These are phyloP conservation scores for Eugnorisma glareosa DNA, from an alignment of 2,888 invertebrate genomes.

Conservation along the genomic window DNA sequence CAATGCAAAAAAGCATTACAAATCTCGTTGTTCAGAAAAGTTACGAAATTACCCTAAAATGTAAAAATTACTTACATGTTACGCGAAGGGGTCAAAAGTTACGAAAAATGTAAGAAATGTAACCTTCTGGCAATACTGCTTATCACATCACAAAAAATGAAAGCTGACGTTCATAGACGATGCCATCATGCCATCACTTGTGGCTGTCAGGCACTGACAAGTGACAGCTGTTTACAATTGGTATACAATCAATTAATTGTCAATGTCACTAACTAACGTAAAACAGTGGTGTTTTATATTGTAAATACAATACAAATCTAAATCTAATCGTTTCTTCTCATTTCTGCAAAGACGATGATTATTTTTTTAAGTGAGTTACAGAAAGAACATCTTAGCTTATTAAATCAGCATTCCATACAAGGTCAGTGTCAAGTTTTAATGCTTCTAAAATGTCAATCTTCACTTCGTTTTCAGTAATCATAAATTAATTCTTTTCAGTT, in stretches of 20 bases:
- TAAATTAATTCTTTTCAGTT: conserved; percentile 84
- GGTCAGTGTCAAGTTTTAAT: conserved; percentile 68
- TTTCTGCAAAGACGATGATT: conserved; percentile 78
- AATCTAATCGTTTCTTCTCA: neutral
- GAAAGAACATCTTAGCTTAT: conserved; percentile 82
- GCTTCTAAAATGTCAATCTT: neutral
- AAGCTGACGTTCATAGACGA: neutral
- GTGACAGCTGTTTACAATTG: neutral
- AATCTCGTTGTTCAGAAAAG: no score
- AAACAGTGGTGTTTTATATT: neutral
- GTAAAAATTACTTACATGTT: no score
- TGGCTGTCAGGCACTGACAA: neutral
- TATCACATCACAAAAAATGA: neutral
- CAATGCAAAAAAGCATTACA: no score
- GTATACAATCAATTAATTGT: neutral
- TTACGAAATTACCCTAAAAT: no score
- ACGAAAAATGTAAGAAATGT: no score
- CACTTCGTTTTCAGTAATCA: neutral
- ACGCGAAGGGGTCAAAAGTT: no score
- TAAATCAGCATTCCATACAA: conserved; percentile 83
- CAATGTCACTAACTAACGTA: neutral
- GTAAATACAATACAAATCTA: neutral
- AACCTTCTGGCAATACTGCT: no score
- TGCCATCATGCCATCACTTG: neutral
- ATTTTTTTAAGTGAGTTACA: conserved; percentile 87